phyloP scores from a whole-genome alignment of 2,888 invertebrate genomes.

The Blomia tropicalis region DNA sequence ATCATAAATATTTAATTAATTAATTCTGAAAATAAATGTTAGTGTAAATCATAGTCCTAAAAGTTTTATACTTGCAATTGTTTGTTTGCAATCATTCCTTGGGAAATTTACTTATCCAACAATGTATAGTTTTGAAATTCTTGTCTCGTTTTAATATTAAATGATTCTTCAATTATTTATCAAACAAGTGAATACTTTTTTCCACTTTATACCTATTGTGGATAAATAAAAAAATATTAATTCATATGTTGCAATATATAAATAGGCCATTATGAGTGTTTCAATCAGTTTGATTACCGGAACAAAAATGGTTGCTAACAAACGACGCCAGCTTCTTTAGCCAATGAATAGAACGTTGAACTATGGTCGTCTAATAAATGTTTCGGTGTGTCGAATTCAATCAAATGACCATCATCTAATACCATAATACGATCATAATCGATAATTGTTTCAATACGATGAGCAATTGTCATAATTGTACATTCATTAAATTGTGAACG shows the following conservation, averaged over 20 bases:
- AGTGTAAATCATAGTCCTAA: no score
- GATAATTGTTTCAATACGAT: slow-evolving; percentile 25
- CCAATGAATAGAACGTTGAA: slow-evolving; percentile 63
- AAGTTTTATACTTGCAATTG: no score
- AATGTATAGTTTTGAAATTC: no score
- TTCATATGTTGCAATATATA: not conserved
- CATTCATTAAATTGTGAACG: slow-evolving; percentile 66
- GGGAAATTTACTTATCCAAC: no score
- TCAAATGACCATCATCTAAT: slow-evolving; percentile 55
- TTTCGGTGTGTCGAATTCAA: slow-evolving; percentile 59
- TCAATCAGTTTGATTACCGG: not conserved
- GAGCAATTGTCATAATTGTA: slow-evolving; percentile 43
- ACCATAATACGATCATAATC: slow-evolving; percentile 52
- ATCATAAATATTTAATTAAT: no score
- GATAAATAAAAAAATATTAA: not conserved
- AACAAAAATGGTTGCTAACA: not conserved
- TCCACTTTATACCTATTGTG: no score
- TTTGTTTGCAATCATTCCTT: no score
- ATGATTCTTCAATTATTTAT: not conserved
- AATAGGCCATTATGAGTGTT: not conserved
- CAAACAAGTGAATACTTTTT: no score
- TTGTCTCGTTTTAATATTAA: not conserved
- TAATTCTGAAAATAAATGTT: no score
- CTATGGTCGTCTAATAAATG: slow-evolving; percentile 50
- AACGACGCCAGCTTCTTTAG: slow-evolving; percentile 52